These are phyloP conservation scores for Callipepla squamata DNA, from an alignment of 2,113 vertebrate genomes.

Conservation along the genomic window DNA sequence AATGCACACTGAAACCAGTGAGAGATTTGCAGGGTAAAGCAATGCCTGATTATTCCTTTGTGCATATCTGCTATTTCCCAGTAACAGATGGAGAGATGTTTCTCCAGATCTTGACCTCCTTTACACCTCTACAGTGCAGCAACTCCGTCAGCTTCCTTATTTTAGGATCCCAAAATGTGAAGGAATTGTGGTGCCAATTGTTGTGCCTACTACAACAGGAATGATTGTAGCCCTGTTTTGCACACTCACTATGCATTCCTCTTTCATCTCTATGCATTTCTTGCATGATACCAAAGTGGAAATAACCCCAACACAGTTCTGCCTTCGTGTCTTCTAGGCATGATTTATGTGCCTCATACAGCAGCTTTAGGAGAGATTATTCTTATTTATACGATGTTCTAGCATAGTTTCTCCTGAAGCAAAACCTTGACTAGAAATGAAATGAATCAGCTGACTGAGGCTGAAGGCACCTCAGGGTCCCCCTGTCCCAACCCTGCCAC, in stretches of 20 bases:
- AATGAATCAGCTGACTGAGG: neutral
- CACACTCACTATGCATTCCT: accelerated
- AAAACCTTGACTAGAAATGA: neutral
- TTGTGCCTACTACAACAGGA: too few relatives aligned
- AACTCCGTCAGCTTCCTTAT: neutral
- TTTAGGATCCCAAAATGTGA: neutral
- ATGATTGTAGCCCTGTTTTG: neutral
- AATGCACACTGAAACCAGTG: neutral
- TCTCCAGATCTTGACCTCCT: neutral
- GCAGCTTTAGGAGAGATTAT: neutral
- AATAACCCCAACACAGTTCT: neutral
- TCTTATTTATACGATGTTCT: neutral
- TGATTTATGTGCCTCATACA: constrained; percentile 44
- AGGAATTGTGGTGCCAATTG: accelerated
- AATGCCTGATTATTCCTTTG: neutral
- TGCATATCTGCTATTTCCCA: neutral
- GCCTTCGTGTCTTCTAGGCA: neutral
- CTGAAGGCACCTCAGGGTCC: neutral
- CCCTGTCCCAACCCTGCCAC: neutral
- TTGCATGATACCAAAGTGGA: neutral
- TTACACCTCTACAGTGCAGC: neutral
- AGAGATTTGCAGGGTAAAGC: neutral
- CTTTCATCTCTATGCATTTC: neutral
- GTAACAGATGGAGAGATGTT: neutral
- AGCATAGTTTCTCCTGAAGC: neutral